Percentiles rank a stretch among this genome's conserved stretches.
Evolutionary conservation across 2,113 vertebrate genomes (phyloP).

Genomic region (Ibidorhyncha struthersii): DNA sequence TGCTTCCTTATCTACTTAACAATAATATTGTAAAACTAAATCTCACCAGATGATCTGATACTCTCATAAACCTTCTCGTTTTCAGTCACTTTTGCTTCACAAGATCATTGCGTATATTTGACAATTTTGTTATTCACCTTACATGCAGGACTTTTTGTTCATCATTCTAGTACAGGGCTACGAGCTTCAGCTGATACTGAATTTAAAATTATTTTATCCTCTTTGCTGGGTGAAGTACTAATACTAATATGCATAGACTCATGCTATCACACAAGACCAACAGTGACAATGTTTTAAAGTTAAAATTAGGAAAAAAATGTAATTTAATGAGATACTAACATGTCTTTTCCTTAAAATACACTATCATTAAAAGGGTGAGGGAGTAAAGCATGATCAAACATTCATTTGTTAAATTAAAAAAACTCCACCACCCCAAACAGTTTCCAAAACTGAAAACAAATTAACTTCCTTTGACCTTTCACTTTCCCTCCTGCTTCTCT

Average conservation of each 20-base stretch:
- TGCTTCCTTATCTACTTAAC: not conserved
- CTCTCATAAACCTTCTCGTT: not conserved
- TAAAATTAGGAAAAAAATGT: not conserved
- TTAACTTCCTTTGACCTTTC: not conserved
- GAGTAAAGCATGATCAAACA: not conserved
- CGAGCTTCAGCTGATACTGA: rapidly evolving
- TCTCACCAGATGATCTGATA: not conserved
- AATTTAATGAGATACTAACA: not conserved
- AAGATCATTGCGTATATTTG: not conserved
- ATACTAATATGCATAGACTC: not conserved
- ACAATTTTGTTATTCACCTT: not conserved
- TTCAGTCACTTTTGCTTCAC: not conserved
- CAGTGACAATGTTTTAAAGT: not conserved
- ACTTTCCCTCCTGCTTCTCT: not conserved
- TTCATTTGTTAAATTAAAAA: not conserved
- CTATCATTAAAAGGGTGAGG: not conserved
- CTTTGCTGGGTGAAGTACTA: not conserved
- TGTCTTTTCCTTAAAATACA: not conserved
- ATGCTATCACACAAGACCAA: not conserved
- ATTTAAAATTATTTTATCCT: not conserved
- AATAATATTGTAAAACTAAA: not conserved
- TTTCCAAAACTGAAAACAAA: not conserved
- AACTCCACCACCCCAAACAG: not conserved
- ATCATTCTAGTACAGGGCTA: not conserved
- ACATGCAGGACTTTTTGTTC: not conserved